These are phyloP conservation scores for Graphium colonna DNA, from an alignment of 2,888 invertebrate species.

Conservation along the genomic window DNA sequence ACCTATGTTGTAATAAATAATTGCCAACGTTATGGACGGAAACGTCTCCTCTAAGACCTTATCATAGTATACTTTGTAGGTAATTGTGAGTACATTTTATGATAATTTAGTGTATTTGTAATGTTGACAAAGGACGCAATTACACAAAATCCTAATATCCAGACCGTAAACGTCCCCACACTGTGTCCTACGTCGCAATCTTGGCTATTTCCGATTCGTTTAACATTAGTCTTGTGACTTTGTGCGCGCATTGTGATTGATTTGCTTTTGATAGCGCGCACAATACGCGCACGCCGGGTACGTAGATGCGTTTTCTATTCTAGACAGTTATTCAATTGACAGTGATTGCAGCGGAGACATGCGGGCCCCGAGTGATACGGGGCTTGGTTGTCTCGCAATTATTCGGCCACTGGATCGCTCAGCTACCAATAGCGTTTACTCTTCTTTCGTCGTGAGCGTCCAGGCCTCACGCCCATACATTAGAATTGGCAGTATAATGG, in stretches of 20 bases:
- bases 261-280: slow-evolving; percentile 18
- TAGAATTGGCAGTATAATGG: too few relatives aligned
- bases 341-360: slow-evolving; percentile 34
- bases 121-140: too few relatives aligned
- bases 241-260: slow-evolving; percentile 2
- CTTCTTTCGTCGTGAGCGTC: too few relatives aligned
- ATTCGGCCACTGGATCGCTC: slow-evolving; percentile 9
- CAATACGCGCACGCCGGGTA: not conserved
- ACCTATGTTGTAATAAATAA: too few relatives aligned
- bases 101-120: too few relatives aligned
- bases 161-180: too few relatives aligned
- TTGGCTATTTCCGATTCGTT: not conserved
- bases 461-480: not conserved
- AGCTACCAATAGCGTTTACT: not conserved
- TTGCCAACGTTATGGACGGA: too few relatives aligned
- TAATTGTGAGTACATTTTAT: too few relatives aligned
- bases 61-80: too few relatives aligned
- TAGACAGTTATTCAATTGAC: slow-evolving; percentile 34
- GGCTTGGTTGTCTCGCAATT: slow-evolving; percentile 30
- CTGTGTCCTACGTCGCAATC: not conserved
- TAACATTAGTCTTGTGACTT: slow-evolving; percentile 5
- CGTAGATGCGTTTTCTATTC: slow-evolving; percentile 12
- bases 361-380: slow-evolving; percentile 34
- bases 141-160: too few relatives aligned
- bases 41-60: too few relatives aligned